A percentile compares a stretch with the other conserved stretches of the same genome.
phyloP scores from a whole-genome alignment of 2,888 invertebrate species.

The Lampropteryx suffumata region DNA sequence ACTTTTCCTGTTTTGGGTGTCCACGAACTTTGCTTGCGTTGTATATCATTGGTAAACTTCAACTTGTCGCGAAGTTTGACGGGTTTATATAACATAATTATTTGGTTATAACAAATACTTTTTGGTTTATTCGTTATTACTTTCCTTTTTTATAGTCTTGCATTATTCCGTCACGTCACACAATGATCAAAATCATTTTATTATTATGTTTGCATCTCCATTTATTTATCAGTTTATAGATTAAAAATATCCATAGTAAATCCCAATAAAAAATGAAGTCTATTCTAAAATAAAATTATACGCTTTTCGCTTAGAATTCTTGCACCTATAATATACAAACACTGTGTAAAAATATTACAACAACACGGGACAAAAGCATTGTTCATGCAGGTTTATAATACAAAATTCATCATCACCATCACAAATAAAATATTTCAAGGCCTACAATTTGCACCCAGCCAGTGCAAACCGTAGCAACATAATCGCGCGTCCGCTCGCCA shows the following conservation, averaged over 20 bases:
- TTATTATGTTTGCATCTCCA: too few relatives aligned
- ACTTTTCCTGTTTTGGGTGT: slow-evolving; percentile 60
- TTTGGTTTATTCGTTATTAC: background rate
- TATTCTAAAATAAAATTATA: too few relatives aligned
- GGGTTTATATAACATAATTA: slow-evolving; percentile 43
- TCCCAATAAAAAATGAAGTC: too few relatives aligned
- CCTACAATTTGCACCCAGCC: slow-evolving; percentile 17
- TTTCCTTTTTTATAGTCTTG: background rate
- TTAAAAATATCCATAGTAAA: too few relatives aligned
- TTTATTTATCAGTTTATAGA: too few relatives aligned
- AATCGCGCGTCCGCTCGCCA: slow-evolving; percentile 68
- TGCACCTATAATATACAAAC: too few relatives aligned
- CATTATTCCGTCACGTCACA: too few relatives aligned
- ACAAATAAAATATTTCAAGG: slow-evolving; percentile 22
- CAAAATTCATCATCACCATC: slow-evolving; percentile 4
- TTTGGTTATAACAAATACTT: slow-evolving; percentile 9
- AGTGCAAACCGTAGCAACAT: slow-evolving; percentile 45
- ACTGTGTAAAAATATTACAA: background rate
- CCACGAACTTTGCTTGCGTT: slow-evolving; percentile 57
- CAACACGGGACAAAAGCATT: background rate
- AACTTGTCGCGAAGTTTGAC: slow-evolving; percentile 46
- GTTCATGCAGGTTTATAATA: background rate
- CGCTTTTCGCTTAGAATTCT: too few relatives aligned
- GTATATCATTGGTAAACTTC: slow-evolving; percentile 57
- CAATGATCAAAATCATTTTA: too few relatives aligned